Conservation (phyloP, 2,797 vertebrate species). For the Syndactyla subalaris region DNA sequence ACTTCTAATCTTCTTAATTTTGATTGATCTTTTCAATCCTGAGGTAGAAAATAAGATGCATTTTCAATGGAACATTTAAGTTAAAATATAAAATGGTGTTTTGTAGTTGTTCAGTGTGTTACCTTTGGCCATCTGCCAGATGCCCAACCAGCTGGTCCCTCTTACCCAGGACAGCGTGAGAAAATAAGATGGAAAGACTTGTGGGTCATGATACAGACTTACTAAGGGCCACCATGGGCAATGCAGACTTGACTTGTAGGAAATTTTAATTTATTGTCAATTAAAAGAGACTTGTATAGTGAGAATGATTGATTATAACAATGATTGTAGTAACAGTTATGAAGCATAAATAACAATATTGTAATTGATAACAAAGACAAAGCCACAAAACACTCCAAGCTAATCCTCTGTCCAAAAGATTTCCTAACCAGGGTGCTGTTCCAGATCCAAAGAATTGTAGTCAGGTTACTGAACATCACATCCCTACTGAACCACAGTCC, state of each 20-base stretch:
- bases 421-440: neutral
- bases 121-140: neutral
- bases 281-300: neutral
- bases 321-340: neutral
- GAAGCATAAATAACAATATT: neutral
- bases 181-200: neutral
- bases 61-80: neutral
- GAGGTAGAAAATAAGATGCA: conserved; percentile 16
- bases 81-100: neutral
- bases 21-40: conserved; percentile 34
- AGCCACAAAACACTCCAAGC: neutral
- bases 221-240: neutral
- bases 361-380: neutral
- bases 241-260: neutral
- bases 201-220: neutral
- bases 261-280: neutral
- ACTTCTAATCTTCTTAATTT: conserved; percentile 16
- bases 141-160: neutral
- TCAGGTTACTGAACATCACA: neutral
- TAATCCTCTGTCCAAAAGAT: neutral
- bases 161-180: neutral
- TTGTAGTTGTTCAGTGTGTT: neutral
- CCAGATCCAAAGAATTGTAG: neutral
- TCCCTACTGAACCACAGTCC: neutral
- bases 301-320: neutral